A percentile compares a stretch with the other conserved stretches of the same genome.
phyloP scores from a whole-genome alignment of 1,140 invertebrate genomes.

The Zaprionus nigranus region DNA sequence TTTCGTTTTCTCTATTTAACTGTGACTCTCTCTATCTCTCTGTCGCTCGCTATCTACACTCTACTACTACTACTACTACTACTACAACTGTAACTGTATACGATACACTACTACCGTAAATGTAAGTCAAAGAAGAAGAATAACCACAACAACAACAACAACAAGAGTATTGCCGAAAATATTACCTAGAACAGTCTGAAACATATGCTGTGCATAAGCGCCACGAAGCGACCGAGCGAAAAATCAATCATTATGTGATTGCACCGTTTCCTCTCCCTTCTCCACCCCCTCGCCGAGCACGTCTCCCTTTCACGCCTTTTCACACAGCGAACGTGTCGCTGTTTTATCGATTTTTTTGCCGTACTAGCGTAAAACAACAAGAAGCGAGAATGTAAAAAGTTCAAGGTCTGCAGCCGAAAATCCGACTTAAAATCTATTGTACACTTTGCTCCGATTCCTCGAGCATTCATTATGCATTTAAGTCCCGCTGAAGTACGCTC shows the following conservation, averaged over 20 bases:
- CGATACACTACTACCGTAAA: conserved; percentile 49
- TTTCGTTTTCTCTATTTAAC: conserved; percentile 23
- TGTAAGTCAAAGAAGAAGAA: conserved; percentile 55
- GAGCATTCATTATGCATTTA: conserved; percentile 41
- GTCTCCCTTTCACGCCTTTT: background rate
- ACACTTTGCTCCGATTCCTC: conserved; percentile 8
- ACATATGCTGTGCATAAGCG: conserved; percentile 49
- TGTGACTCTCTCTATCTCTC: conserved; percentile 26
- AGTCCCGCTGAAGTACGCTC: background rate
- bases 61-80: conserved; percentile 32
- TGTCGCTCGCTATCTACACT: conserved; percentile 35
- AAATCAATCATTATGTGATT: conserved; percentile 60
- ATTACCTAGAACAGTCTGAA: conserved; percentile 8
- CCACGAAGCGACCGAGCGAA: conserved; percentile 27
- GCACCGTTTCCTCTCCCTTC: background rate
- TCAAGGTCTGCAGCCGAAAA: conserved; percentile 59
- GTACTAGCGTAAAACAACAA: conserved; percentile 5
- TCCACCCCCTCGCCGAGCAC: background rate
- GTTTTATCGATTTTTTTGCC: conserved; percentile 66
- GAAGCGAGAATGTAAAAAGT: conserved; percentile 44
- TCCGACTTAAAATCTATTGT: conserved; percentile 1
- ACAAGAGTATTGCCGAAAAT: background rate
- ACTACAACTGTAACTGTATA: conserved; percentile 44
- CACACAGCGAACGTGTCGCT: background rate
- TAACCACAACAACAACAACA: conserved; percentile 19